phyloP scores from a whole-genome alignment of 1,140 invertebrate genomes.

The Drosophila kanapiae region DNA sequence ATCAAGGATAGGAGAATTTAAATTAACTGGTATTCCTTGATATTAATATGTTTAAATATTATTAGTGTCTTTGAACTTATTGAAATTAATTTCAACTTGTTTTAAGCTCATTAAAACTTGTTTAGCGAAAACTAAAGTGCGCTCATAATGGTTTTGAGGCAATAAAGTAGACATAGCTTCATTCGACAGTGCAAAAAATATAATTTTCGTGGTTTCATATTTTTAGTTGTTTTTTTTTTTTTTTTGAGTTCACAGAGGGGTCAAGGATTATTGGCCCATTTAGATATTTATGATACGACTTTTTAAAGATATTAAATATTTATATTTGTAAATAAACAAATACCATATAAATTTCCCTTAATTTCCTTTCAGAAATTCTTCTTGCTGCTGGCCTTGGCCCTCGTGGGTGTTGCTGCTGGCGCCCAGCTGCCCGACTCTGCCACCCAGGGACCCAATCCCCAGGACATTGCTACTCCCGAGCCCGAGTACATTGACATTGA shows the following conservation, averaged over 20 bases:
- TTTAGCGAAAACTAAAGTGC: background rate
- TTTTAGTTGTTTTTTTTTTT: no score
- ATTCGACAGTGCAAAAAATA: background rate
- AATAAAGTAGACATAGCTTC: background rate
- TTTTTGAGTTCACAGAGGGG: background rate
- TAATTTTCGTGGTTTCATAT: background rate
- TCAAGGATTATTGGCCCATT: background rate
- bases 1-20: background rate
- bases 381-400: conserved; percentile 64
- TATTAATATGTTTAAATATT: background rate
- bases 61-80: background rate
- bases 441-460: conserved; percentile 83
- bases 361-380: conserved; percentile 74
- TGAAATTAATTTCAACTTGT: background rate
- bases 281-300: no score
- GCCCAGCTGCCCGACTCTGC: conserved; percentile 77
- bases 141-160: background rate
- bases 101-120: background rate
- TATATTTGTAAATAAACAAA: conserved; percentile 8
- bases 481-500: conserved; percentile 84
- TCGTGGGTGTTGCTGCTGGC: conserved; percentile 71
- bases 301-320: no score
- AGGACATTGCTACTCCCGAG: conserved; percentile 84
- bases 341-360: background rate
- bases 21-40: background rate